Conservation (phyloP, 2,113 vertebrate genomes). For the Arenaria interpres region DNA sequence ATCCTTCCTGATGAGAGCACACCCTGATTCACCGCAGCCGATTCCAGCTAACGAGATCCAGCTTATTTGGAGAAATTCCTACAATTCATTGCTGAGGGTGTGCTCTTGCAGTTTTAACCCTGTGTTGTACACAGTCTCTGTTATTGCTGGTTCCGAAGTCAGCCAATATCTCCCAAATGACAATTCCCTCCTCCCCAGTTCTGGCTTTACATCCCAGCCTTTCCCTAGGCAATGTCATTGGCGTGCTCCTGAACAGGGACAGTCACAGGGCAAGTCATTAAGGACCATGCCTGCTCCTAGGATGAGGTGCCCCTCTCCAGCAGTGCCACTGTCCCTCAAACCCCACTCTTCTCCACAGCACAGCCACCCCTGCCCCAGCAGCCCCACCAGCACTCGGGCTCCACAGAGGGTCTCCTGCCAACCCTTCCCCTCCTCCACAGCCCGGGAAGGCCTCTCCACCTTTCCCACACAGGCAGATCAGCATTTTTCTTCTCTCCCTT, state of each 20-base stretch:
- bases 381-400: too few relatives aligned
- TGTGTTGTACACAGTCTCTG: not conserved
- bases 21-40: not conserved
- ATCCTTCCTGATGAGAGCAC: not conserved
- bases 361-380: too few relatives aligned
- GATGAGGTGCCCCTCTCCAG: not conserved
- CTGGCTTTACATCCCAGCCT: not conserved
- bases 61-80: not conserved
- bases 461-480: too few relatives aligned
- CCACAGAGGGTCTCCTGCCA: too few relatives aligned
- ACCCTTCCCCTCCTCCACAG: too few relatives aligned
- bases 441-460: too few relatives aligned
- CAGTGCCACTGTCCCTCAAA: not conserved
- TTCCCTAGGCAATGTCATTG: not conserved
- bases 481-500: too few relatives aligned
- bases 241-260: not conserved
- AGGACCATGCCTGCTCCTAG: not conserved
- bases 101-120: not conserved
- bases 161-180: not conserved
- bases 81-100: not conserved
- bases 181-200: not conserved
- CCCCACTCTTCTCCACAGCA: not conserved
- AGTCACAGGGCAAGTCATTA: fast-evolving
- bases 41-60: not conserved
- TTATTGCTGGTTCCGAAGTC: not conserved